Percentiles rank a stretch among this genome's conserved stretches.
phyloP scores from a whole-genome alignment of 2,888 invertebrate species.

The Elysia crispata region DNA sequence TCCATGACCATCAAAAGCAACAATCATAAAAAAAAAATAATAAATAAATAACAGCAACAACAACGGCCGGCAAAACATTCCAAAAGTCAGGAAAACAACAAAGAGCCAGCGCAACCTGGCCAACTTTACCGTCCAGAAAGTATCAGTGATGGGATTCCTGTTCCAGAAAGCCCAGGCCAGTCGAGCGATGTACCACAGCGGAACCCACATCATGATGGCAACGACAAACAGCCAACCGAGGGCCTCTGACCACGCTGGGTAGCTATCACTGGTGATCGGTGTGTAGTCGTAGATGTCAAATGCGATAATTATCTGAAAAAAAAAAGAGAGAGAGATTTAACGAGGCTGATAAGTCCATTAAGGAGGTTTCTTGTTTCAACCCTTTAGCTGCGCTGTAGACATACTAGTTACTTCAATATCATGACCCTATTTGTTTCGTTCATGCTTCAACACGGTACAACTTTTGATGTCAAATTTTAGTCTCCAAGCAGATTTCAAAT shows the following conservation, averaged over 20 bases:
- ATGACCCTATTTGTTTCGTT: no score
- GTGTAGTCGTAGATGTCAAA: conserved; percentile 66
- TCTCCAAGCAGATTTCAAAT: no score
- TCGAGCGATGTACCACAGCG: conserved; percentile 62
- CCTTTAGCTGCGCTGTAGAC: no score
- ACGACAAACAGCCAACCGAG: conserved; percentile 66
- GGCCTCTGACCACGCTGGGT: conserved; percentile 59
- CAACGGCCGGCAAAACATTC: background rate
- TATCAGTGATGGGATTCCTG: no score
- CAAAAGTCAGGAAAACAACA: background rate
- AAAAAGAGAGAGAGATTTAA: background rate
- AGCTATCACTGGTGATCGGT: conserved; percentile 58
- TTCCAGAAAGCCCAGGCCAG: no score
- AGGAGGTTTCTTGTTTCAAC: no score
- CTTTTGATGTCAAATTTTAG: no score
- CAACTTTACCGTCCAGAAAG: no score
- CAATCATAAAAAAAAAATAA: background rate
- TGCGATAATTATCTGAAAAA: conserved; percentile 62
- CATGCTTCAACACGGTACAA: background rate
- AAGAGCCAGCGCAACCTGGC: no score
- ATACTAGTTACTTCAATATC: no score
- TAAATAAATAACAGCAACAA: background rate
- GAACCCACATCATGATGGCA: conserved; percentile 59
- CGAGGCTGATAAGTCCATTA: background rate
- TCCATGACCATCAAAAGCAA: no score